These are phyloP conservation scores for Dromaius novaehollandiae DNA, from an alignment of 2,113 vertebrate genomes.

Conservation along the genomic window DNA sequence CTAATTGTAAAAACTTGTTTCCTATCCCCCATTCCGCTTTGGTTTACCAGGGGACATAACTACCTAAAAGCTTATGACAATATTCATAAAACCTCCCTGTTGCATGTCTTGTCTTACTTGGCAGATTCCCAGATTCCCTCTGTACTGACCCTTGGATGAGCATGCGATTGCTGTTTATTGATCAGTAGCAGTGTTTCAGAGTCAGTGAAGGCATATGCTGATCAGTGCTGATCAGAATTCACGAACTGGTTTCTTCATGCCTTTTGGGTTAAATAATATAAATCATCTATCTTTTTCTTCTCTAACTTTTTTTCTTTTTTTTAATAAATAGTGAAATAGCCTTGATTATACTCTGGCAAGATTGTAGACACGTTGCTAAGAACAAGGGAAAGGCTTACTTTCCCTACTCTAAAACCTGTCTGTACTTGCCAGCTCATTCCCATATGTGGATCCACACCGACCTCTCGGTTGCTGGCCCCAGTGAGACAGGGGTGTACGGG, in stretches of 20 bases:
- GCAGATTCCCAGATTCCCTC: neutral
- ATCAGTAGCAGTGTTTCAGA: neutral
- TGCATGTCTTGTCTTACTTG: neutral
- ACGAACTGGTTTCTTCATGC: neutral
- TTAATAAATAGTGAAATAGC: neutral
- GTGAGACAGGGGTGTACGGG: neutral
- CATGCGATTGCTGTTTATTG: neutral
- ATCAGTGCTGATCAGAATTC: neutral
- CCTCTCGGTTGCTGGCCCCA: rapidly evolving
- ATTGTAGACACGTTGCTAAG: neutral
- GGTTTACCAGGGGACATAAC: neutral
- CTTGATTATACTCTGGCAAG: neutral
- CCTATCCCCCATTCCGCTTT: rapidly evolving
- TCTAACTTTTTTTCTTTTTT: neutral
- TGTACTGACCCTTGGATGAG: neutral
- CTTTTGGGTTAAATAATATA: neutral
- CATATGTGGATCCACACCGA: rapidly evolving
- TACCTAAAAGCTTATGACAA: neutral
- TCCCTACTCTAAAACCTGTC: neutral
- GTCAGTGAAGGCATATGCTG: rapidly evolving
- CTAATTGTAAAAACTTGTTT: neutral
- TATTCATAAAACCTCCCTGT: neutral
- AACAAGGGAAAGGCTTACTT: neutral
- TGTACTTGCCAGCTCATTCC: neutral
- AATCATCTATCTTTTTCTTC: neutral